Evolutionary conservation across 2,797 vertebrate species (phyloP).

Genomic region (Mionectes olivaceus): DNA sequence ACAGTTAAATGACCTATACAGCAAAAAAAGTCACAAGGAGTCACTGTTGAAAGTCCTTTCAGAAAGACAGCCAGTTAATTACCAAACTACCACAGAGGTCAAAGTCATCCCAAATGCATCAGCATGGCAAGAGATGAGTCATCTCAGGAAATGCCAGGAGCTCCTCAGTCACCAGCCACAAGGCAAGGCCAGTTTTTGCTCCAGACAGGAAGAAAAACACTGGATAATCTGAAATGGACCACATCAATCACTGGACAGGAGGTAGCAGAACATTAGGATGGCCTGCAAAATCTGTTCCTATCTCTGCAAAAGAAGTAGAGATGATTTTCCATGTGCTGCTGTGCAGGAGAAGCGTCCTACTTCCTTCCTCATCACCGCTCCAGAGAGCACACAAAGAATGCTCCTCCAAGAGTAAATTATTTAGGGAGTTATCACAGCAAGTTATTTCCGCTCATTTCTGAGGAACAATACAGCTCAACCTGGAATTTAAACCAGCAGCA

Average conservation of each 20-base stretch:
- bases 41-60: neutral
- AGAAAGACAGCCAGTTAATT: conserved; percentile 12
- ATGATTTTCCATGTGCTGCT: neutral
- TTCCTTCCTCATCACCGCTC: conserved; percentile 13
- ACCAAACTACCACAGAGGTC: conserved; percentile 27
- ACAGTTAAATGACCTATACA: neutral
- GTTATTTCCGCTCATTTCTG: conserved; percentile 13
- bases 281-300: neutral
- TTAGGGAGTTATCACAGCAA: conserved; percentile 42
- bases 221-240: neutral
- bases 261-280: neutral
- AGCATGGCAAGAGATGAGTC: conserved; percentile 30
- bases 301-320: conserved; percentile 11
- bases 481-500: conserved; percentile 40
- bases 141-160: conserved; percentile 37
- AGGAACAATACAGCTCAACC: conserved; percentile 6
- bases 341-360: neutral
- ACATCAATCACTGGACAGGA: neutral
- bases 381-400: neutral
- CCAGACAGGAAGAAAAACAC: conserved; percentile 44
- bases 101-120: neutral
- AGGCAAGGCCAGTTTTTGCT: conserved; percentile 1
- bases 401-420: conserved; percentile 48
- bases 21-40: neutral
- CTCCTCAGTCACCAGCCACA: conserved; percentile 33